Base-by-base conservation (phyloP, 1,140 invertebrate species). In the Pseudomyrmex sp. region DNA sequence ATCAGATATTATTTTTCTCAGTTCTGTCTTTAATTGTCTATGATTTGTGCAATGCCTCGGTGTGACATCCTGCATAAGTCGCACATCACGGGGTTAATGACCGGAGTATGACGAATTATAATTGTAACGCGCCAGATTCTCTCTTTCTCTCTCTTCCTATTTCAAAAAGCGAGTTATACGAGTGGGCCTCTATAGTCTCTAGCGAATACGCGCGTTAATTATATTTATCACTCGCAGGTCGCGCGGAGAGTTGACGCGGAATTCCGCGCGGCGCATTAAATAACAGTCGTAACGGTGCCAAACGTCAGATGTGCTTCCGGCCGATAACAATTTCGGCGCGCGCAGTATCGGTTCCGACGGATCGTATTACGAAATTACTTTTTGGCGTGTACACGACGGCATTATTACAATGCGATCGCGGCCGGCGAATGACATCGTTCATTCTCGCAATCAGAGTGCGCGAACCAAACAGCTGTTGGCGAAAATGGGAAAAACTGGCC, bases 331-430 rank as follows among this genome's bases (percentile, higher is more conserved):
- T 77, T 77, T 68, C 63, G 52, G 48, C 23, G 48, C n/a, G 26
- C 74, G 48, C 26, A 35, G 13, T 12, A 66, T 44, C 74, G 62
- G 44, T n/a, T 48, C 62, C 74, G 48, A 56, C 26, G 18, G 26
- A 77, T 77, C 50, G 75, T 68, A 68, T 77, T 77, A 56, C 75
- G 52, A 77, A 77, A 77, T 77, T 77, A 77, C 61, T 77, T 77
- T 77, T 77, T 8, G 50, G 62, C 75, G 63, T 77, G 35, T 77
- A 68, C 58, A 52, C 50, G 62, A n/a, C 52, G 63, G 35, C 52
- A 68, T 77, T 77, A 77, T 77, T 77, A 68, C 75, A 68, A 68
- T 77, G 52, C 63, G 50, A 20, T 44, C 63, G 52, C 52, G 63
- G 35, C 62, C 46, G 18, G 23, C 18, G 8, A 66, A 46, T 23